Evolutionary conservation across 2,797 vertebrate species (phyloP).

Genomic region (Danio jaintianensis): DNA sequence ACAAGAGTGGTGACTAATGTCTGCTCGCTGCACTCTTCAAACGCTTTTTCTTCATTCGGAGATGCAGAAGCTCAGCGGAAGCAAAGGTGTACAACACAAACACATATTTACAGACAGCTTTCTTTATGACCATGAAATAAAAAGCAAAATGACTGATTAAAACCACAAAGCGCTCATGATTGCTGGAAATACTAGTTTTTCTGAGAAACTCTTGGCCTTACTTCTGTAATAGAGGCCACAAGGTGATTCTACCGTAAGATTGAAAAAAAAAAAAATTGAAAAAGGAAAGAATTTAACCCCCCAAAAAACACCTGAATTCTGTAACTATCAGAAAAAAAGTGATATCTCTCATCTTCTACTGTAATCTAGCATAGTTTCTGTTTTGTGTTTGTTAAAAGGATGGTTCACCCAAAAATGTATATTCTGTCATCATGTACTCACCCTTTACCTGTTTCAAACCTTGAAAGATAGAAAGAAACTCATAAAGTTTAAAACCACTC

Average conservation of each 20-base stretch:
- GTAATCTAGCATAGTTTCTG: constrained; percentile 68
- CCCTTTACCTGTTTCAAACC: no score
- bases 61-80: constrained; percentile 63
- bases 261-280: constrained; percentile 59
- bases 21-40: constrained; percentile 74
- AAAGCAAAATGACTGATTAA: constrained; percentile 81
- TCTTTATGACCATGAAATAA: constrained; percentile 71
- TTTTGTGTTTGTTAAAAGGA: constrained; percentile 62
- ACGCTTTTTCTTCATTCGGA: constrained; percentile 70
- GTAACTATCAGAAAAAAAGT: constrained; percentile 64
- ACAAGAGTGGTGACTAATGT: constrained; percentile 77
- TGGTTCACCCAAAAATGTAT: no score
- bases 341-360: constrained; percentile 71
- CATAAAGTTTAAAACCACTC: no score
- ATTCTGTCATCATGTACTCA: no score
- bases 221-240: constrained; percentile 66
- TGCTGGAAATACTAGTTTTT: constrained; percentile 72
- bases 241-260: constrained; percentile 56
- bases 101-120: constrained; percentile 73
- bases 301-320: constrained; percentile 67
- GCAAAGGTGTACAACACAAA: constrained; percentile 73
- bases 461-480: no score
- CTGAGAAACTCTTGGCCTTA: constrained; percentile 74
- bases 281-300: constrained; percentile 66
- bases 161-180: constrained; percentile 75